Evolutionary conservation across 2,888 invertebrate species (phyloP), one percentile per base, ranked within the genome.

Genomic region (Chironomus tentans): DNA sequence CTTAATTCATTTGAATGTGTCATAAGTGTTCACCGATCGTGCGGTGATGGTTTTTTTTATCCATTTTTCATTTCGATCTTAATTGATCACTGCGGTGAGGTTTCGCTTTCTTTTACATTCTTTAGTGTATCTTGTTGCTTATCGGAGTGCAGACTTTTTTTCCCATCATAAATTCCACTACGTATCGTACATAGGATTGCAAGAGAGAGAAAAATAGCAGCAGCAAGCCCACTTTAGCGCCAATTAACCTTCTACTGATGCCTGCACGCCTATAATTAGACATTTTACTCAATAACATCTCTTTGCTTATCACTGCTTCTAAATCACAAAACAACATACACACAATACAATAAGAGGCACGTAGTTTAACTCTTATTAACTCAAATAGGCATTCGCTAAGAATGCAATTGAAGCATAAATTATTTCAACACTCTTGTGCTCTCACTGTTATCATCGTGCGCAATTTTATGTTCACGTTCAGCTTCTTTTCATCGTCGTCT

Each of bases 231-330:
- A 24, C 22, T 21, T 24, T 65, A 65, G 65, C 65, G 65, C 65
- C 65, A 65, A 65, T 65, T 65, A 65, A 65, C 65, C 65, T 65
- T 65, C 65, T 24, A 21, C 22, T 21, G 65, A 65, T 65, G 65
- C 65, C 65, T 65, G 65, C 65, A 65, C 65, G 65, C 21, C 24
- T 13, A 65, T 65, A 65, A 65, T 65, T 65, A 65, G 65, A 65
- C 65, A 65, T 65, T 65, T 65, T 65, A 21, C 22, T 65, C 21
- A 13, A 24, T 21, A 13, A 24, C 65, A 13, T 21, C 56, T 56
- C 56, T 15, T 21, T 18, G 18, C 65, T 65, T 65, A 65, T 65
- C 65, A 65, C 1, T 24, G 13, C 21, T 21, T 24, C 65, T 65
- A 13, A 38, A 38, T 38, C 38, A 38, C 38, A 38, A 38, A 7